Conservation (phyloP, 2,797 vertebrate species). For the Anguilla pacifica region DNA sequence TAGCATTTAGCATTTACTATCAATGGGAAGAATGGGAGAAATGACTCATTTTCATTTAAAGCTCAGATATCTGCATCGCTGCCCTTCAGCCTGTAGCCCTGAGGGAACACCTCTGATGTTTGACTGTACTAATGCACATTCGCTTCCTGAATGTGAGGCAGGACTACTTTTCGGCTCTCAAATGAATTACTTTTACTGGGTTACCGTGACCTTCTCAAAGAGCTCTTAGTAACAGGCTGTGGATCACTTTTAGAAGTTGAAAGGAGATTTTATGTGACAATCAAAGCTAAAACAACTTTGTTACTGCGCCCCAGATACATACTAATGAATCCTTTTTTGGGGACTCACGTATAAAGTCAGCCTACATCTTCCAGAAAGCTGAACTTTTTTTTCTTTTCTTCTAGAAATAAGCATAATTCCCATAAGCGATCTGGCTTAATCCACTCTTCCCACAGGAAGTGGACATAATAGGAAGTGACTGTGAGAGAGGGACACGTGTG, state of each 20-base stretch:
- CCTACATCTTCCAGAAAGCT: neutral
- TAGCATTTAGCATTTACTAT: neutral
- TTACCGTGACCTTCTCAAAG: neutral
- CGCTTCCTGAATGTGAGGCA: neutral
- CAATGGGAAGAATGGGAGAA: neutral
- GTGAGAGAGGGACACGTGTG: neutral
- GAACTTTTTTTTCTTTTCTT: neutral
- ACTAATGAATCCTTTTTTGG: slow-evolving; percentile 41
- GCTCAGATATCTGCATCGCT: too few species aligned
- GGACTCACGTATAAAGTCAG: neutral
- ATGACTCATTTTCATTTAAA: neutral
- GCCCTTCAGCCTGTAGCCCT: neutral
- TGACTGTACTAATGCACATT: neutral
- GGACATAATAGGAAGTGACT: neutral
- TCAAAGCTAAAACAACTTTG: slow-evolving; percentile 36
- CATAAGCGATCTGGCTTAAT: neutral
- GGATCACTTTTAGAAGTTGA: neutral
- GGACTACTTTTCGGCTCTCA: neutral
- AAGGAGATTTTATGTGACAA: slow-evolving; percentile 9
- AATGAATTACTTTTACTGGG: neutral
- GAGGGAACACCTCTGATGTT: neutral
- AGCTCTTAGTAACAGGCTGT: neutral
- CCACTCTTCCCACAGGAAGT: neutral
- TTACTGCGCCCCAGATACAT: slow-evolving; percentile 51
- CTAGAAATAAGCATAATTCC: slow-evolving; percentile 18